phyloP scores from a whole-genome alignment of 92 coral and sea anemone genomes.

The Zoanthus sociatus region DNA sequence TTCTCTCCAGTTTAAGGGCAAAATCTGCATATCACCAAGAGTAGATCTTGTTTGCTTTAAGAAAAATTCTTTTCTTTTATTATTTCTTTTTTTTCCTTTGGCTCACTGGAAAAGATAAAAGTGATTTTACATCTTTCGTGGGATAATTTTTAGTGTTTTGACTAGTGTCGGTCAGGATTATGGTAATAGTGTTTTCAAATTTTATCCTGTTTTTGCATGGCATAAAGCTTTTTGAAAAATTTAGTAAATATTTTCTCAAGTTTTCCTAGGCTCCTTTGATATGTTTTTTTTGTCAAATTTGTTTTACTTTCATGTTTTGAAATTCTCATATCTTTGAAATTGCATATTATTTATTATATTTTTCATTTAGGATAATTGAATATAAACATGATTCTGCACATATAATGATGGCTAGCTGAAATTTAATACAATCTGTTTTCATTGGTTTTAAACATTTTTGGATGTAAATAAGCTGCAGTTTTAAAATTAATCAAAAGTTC shows the following conservation, averaged over 20 bases:
- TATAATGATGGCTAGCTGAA: not conserved
- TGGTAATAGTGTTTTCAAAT: constrained; percentile 3
- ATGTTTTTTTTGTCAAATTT: not conserved
- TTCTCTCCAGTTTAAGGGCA: constrained; percentile 12
- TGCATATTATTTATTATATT: not conserved
- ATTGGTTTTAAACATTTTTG: not conserved
- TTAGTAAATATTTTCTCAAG: not conserved
- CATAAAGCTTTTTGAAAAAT: not conserved
- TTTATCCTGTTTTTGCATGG: constrained; percentile 4
- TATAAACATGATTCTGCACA: not conserved
- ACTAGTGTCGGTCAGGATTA: constrained; percentile 8
- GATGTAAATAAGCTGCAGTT: constrained; percentile 9
- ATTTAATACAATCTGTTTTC: not conserved
- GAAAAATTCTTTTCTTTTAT: not conserved
- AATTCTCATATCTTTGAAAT: not conserved
- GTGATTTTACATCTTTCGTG: not conserved
- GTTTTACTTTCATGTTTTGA: not conserved
- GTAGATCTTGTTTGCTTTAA: not conserved
- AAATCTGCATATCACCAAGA: constrained; percentile 7
- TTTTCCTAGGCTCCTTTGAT: not conserved
- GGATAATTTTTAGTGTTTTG: not conserved
- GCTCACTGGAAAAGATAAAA: not conserved
- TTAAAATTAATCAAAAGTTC: constrained; percentile 11
- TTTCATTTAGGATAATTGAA: not conserved
- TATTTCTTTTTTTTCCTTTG: not conserved